Base-by-base conservation (phyloP, 2,797 vertebrate genomes). In the Linurgus olivaceus region DNA sequence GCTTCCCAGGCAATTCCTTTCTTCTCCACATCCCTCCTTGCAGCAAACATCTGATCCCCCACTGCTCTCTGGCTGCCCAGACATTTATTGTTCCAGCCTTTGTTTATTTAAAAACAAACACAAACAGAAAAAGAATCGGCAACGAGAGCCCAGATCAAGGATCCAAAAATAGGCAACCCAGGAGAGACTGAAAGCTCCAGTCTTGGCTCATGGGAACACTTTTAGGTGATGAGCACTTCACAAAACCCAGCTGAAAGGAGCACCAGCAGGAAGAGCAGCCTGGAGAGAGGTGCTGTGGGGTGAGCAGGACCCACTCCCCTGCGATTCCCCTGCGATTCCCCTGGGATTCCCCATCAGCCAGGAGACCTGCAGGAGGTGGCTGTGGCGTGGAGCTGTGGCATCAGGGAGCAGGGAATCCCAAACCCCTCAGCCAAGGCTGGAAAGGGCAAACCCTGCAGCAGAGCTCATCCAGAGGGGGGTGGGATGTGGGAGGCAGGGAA, bases 71-170 rank as follows among this genome's bases (percentile, higher is more conserved):
- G 33, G 14, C n/a, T 68, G 62, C 31, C 28, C 1, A 6, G 85
- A 20, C 44, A 28, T 78, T 85, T 33, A 52, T 89, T 62, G 33
- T 67, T 75, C 67, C 47, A 92, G 82, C 52, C 92, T 91, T 76
- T 86, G 68, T 90, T 96, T 93, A 70, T 88, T 94, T 92, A 31
- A 44, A 93, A 94, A 62, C 70, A 91, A 94, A 65, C 71, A 38
- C 15, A 33, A 6, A 40, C 17, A 52, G 15, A 35, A 31, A 13
- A 44, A 70, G 58, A 55, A 45, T 10, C 45, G 50, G 37, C 40
- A 61, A 18, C 0, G 1, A 50, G 80, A 94, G 52, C 67, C 50
- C 67, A 79, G 90, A 67, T 40, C 42, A 28, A 76, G 70, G 23
- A 91, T 91, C 86, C 86, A 94, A 96, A 96, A 94, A 81, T 80